A percentile compares a stretch with the other conserved stretches of the same genome.
phyloP scores from a whole-genome alignment of 2,888 invertebrate species.

The Junonia oenone region DNA sequence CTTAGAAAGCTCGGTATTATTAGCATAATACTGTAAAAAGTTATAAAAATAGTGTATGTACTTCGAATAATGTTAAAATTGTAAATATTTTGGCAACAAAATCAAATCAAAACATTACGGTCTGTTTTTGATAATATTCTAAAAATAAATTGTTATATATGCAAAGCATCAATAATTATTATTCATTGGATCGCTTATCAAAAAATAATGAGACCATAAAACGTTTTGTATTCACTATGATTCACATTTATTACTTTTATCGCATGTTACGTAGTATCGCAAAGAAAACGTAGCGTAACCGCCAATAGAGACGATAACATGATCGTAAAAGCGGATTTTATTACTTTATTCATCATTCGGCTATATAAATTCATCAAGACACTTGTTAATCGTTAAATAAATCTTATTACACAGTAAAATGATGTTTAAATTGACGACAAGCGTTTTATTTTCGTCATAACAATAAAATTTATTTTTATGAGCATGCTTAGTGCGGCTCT shows the following conservation, averaged over 20 bases:
- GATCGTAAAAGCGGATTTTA: slow-evolving; percentile 71
- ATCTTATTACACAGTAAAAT: slow-evolving; percentile 78
- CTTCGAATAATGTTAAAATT: neutral
- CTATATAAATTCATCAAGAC: slow-evolving; percentile 78
- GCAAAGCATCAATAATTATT: slow-evolving; percentile 11
- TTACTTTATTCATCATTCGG: slow-evolving; percentile 75
- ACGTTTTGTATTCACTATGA: slow-evolving; percentile 22
- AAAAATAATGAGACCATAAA: slow-evolving; percentile 22
- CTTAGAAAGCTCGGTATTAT: neutral
- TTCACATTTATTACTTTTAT: slow-evolving; percentile 30
- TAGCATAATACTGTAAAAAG: neutral
- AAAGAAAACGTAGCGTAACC: slow-evolving; percentile 47
- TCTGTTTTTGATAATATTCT: slow-evolving; percentile 7
- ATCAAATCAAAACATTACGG: neutral
- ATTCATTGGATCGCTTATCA: slow-evolving; percentile 15
- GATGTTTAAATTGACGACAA: slow-evolving; percentile 79
- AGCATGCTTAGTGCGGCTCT: slow-evolving; percentile 48
- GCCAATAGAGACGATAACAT: slow-evolving; percentile 70
- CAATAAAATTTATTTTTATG: slow-evolving; percentile 80
- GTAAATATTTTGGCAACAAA: slow-evolving; percentile 1
- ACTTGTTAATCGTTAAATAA: slow-evolving; percentile 80
- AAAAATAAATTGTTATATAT: slow-evolving; percentile 16
- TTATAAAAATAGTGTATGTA: neutral
- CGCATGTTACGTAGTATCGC: slow-evolving; percentile 43
- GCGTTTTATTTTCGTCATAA: slow-evolving; percentile 80